These are phyloP conservation scores for Phytoseiulus persimilis DNA, from an alignment of 2,888 invertebrate species.

Conservation along the genomic window DNA sequence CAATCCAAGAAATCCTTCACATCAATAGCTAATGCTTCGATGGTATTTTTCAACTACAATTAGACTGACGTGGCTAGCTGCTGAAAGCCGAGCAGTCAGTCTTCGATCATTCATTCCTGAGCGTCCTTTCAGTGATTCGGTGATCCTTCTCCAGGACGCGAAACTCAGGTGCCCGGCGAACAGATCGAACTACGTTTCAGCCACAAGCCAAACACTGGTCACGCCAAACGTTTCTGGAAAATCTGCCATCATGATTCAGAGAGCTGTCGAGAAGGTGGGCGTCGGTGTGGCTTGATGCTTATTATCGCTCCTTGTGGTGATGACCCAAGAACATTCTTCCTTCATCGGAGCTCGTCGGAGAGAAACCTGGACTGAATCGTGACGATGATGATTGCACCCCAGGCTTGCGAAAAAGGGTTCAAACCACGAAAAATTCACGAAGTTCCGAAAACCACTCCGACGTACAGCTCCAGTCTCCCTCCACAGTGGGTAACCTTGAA, in stretches of 20 bases:
- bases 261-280: neutral
- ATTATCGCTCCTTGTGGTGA: too few species aligned
- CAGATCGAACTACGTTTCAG: neutral
- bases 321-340: too few species aligned
- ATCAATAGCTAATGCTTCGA: too few species aligned
- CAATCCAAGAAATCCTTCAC: too few species aligned
- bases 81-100: too few species aligned
- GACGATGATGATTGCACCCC: neutral
- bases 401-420: neutral
- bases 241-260: neutral
- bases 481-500: neutral
- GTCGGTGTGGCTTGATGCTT: too few species aligned
- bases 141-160: neutral
- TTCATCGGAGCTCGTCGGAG: neutral
- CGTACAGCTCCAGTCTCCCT: neutral
- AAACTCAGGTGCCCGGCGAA: neutral
- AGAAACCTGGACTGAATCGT: neutral
- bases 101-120: too few species aligned
- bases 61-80: neutral
- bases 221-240: neutral
- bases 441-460: neutral
- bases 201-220: neutral
- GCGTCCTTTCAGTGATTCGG: neutral
- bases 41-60: too few species aligned
- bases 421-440: neutral